A percentile compares a stretch with the other conserved stretches of the same genome.
These are phyloP conservation scores for Cichlasoma orientale DNA, from an alignment of 2,797 vertebrate species.

Conservation along the genomic window DNA sequence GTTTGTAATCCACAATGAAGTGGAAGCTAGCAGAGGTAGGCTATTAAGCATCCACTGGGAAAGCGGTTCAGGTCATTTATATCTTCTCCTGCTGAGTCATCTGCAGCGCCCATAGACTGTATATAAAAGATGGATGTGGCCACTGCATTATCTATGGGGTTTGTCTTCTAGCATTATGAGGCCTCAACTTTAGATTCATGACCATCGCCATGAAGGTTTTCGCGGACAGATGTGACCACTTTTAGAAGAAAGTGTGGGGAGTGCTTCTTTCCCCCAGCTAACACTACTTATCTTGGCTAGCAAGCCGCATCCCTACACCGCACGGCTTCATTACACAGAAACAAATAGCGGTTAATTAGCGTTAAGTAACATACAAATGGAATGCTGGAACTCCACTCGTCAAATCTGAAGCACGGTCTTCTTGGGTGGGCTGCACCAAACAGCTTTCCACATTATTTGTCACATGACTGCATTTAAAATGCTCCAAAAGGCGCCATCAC, in stretches of 20 bases:
- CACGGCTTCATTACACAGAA: background rate
- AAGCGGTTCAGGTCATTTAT: background rate
- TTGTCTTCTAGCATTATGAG: background rate
- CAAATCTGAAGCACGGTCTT: background rate
- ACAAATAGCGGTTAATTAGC: background rate
- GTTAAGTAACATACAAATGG: background rate
- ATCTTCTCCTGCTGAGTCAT: background rate
- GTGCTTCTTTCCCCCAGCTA: too few species aligned
- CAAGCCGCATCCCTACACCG: background rate
- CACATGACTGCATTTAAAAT: background rate
- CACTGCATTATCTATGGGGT: background rate
- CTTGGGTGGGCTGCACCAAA: background rate
- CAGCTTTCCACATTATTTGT: background rate
- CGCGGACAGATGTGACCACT: background rate
- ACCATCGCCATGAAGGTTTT: background rate
- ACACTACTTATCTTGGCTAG: background rate
- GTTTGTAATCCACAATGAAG: background rate
- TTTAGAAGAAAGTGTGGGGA: too few species aligned
- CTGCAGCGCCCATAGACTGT: background rate
- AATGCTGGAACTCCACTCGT: background rate
- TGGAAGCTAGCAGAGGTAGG: background rate
- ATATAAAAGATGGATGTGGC: background rate
- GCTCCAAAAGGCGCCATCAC: background rate
- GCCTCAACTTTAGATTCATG: background rate
- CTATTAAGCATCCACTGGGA: background rate